Evolutionary conservation across 2,797 vertebrate genomes (phyloP), one percentile per base, ranked within the genome.

Genomic region (Pseudopleuronectes americanus): DNA sequence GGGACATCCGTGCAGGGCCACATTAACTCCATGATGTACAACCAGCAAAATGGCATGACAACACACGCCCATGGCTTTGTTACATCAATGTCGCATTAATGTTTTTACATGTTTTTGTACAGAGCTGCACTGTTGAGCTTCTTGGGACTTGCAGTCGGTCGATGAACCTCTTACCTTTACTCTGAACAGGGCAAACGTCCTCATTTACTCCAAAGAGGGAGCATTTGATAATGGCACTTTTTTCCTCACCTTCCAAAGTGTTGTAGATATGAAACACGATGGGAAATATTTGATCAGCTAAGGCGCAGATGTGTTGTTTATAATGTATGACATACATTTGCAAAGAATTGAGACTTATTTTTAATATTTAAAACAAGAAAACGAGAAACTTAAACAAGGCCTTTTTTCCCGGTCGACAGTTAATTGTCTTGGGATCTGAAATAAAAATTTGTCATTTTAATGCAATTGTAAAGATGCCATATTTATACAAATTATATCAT

Each of bases 301-400:
- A 93, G 92, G 87, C 93, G 94, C 19, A 92, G 95, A 79, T 13
- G 88, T 86, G 79, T 83, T 93, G 94, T 97, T 96, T 96, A 96
- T 96, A 96, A 94, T 97, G 96, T 96, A 95, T 96, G 94, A 94
- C 95, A 90, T 94, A 95, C 95, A 95, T 96, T 94, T 96, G 94
- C 93, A 96, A 95, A 97, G 95, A 96, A 95, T 94, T 93, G 87
- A 96, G 94, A 96, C 95, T 97, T 93, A 93, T 98, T 98, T 98
- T 97, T 97, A 96, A 96, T 96, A 97, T 96, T 97, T 95, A 96
- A 96, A 96, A 94, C 86, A 87, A 94, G 91, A 94, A 96, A 95
- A 95, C 91, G 92, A 96, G 92, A 94, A 95, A 92, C 90, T 73
- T 73, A 94, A 94, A 95, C 64, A 96, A 95, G 94, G 94, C 93